phyloP scores from a whole-genome alignment of 2,888 invertebrate genomes.

The Leucophenga montana region DNA sequence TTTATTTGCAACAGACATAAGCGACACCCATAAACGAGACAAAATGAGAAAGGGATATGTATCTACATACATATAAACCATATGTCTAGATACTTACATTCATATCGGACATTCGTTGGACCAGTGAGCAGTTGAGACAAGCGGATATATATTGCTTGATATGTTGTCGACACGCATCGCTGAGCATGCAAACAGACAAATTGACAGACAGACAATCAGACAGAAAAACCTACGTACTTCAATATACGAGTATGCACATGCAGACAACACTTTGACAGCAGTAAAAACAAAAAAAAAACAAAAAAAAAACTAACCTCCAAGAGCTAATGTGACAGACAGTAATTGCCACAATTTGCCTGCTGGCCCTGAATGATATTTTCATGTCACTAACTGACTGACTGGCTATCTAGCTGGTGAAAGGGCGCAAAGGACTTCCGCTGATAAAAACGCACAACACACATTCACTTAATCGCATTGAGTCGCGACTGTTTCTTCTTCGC shows the following conservation, averaged over 20 bases:
- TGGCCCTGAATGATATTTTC: slow-evolving; percentile 49
- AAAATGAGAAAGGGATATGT: slow-evolving; percentile 4
- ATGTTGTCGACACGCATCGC: slow-evolving; percentile 66
- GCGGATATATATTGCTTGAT: slow-evolving; percentile 58
- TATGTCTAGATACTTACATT: too few species aligned
- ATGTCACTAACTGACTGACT: slow-evolving; percentile 15
- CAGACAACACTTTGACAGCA: slow-evolving; percentile 28
- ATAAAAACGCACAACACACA: not conserved
- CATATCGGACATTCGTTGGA: slow-evolving; percentile 3
- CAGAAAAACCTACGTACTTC: not conserved
- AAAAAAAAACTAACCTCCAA: not conserved
- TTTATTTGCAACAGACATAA: slow-evolving; percentile 54
- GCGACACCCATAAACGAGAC: slow-evolving; percentile 25
- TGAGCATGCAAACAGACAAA: slow-evolving; percentile 51
- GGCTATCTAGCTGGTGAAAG: slow-evolving; percentile 26
- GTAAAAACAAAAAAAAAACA: not conserved
- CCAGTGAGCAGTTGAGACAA: slow-evolving; percentile 31
- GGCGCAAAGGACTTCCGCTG: slow-evolving; percentile 44
- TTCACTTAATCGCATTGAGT: not conserved
- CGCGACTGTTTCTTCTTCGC: not conserved
- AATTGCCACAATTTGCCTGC: slow-evolving; percentile 69
- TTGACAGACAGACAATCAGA: slow-evolving; percentile 36
- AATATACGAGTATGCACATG: not conserved
- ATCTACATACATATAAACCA: too few species aligned
- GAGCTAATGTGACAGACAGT: slow-evolving; percentile 37